These are phyloP conservation scores for Martes flavigula DNA, from an alignment of 2,797 vertebrate species.

Conservation along the genomic window DNA sequence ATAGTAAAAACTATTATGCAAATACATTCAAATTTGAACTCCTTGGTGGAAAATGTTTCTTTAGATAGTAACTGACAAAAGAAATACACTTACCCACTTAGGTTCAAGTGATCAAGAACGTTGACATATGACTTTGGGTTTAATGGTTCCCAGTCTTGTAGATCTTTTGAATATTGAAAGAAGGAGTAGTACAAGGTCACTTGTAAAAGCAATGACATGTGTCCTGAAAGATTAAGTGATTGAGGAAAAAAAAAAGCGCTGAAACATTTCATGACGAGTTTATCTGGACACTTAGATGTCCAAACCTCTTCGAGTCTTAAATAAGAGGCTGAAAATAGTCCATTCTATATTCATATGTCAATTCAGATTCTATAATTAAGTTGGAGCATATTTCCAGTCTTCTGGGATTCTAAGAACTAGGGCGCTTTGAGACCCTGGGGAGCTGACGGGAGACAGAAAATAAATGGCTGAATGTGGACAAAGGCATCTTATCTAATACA, in stretches of 20 bases:
- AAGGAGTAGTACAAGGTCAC: neutral
- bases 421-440: neutral
- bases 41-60: neutral
- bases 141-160: neutral
- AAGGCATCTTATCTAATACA: neutral
- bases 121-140: neutral
- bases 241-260: neutral
- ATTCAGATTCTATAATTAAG: slow-evolving; percentile 34
- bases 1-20: neutral
- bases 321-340: slow-evolving; percentile 31
- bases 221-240: neutral
- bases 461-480: neutral
- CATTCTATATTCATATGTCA: neutral
- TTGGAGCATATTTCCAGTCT: neutral
- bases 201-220: neutral
- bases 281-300: neutral
- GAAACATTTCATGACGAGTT: neutral
- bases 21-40: neutral
- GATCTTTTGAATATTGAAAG: neutral
- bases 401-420: slow-evolving; percentile 36
- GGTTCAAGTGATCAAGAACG: neutral
- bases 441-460: neutral
- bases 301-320: slow-evolving; percentile 12
- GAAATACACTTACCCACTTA: slow-evolving; percentile 42
- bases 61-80: neutral